These are phyloP conservation scores for Micrastur ruficollis DNA, from an alignment of 2,797 vertebrate genomes.

Conservation along the genomic window DNA sequence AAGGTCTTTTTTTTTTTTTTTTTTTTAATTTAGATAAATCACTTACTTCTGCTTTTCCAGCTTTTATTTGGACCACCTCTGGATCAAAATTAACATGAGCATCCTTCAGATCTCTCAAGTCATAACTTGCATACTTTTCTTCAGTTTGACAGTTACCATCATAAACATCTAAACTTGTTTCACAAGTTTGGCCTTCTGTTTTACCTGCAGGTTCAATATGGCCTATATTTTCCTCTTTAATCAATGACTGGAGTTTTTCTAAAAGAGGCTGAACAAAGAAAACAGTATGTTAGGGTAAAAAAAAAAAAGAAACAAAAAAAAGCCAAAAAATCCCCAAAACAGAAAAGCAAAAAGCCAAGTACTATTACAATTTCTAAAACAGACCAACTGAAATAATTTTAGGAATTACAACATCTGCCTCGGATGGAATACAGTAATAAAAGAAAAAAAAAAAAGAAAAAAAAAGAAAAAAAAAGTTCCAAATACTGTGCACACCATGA, in stretches of 20 bases:
- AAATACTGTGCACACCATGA: neutral
- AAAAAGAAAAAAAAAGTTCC: neutral
- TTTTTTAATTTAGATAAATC: neutral
- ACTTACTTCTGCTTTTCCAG: constrained; percentile 93
- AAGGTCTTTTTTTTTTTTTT: neutral
- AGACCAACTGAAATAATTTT: neutral
- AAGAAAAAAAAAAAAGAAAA: too few relatives aligned
- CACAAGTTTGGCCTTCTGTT: constrained; percentile 60
- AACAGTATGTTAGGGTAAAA: neutral
- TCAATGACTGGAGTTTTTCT: constrained; percentile 82
- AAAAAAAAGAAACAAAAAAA: neutral
- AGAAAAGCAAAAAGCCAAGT: constrained; percentile 21
- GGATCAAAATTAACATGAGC: constrained; percentile 77
- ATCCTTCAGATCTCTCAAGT: constrained; percentile 69
- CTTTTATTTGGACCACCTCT: constrained; percentile 91
- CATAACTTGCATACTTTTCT: constrained; percentile 61
- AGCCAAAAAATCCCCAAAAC: neutral
- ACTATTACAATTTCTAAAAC: neutral
- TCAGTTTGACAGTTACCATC: constrained; percentile 42
- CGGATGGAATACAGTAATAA: neutral
- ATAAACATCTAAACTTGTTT: constrained; percentile 58
- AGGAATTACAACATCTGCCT: neutral
- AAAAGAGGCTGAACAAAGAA: constrained; percentile 79
- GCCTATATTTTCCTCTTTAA: constrained; percentile 66
- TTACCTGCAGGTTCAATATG: constrained; percentile 53